Evolutionary conservation across 1,140 invertebrate species (phyloP), one percentile per base, ranked within the genome.

Genomic region (Battus philenor): DNA sequence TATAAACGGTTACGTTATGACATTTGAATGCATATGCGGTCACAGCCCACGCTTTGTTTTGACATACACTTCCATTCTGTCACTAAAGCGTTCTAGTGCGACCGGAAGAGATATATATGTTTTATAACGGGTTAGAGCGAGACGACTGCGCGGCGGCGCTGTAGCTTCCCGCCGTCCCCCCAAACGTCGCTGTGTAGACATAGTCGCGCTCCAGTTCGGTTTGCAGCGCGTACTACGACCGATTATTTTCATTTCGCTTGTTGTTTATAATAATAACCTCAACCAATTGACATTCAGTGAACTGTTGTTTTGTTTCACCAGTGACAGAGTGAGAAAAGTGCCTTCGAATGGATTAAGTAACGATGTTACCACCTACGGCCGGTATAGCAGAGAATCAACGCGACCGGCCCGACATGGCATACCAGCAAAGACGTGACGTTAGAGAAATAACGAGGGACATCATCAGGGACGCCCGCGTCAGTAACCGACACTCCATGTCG

Each of bases 321-420:
- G 58, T 62, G 57, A 60, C 54, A 62, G 16, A 51, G 55, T 54
- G 58, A 43, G 47, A 54, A 66, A n/a, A n/a, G 50, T 66, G 54
- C 54, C 61, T 63, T 68, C 68, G 53, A 50, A 83, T 83, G 79
- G 72, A 80, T 80, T 83, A 59, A 76, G 64, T 77, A 64, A 77
- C 65, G 62, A 86, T 86, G 81, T 70, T 86, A 78, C 80, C 82
- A 68, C 82, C 82, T 68, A 78, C 81, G 69, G 75, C 74, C 73
- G 79, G 79, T 64, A 68, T 75, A 71, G 59, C 61, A 64, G 62
- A 75, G 60, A 71, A 81, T 66, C 65, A 76, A 61, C 69, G 65
- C 65, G 65, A 75, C 72, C 73, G 70, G 68, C 60, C 69, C 60
- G 77, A 74, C 39, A 81, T 82, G 82, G 71, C 76, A 50, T 85